Base-by-base conservation (phyloP, 2,888 invertebrate genomes). In the Gandaritis pyraliata region DNA sequence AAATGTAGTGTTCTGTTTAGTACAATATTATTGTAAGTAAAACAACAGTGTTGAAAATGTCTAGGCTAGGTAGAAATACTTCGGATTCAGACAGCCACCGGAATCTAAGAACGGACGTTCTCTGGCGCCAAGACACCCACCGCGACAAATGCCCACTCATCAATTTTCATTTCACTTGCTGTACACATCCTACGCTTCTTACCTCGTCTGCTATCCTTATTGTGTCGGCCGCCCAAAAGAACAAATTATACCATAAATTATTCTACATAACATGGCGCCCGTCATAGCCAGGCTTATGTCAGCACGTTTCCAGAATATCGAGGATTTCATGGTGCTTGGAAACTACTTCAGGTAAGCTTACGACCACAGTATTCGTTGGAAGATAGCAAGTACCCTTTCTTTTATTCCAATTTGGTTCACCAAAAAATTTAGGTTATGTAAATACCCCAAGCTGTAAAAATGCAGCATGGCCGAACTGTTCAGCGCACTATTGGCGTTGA, bases 181-280 rank as follows among this genome's bases (percentile, higher is more conserved):
- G 72, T 49, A 76, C 74, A 75, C 74, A 76, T 76, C 74, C 70
- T 72, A 68, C 71, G 66, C 71, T 72, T 78, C 74, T 73, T 80
- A 81, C 80, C 73, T 78, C 72, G 66, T 70, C 68, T 75, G 72
- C 76, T 75, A 79, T 78, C 76, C 73, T 77, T 77, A 76, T 74
- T 77, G 77, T 76, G 75, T 39, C 68, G 73, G 71, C 73, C 74
- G 71, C 73, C 74, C 70, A 75, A 72, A 72, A 73, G 71, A 81
- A 83, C 82, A 48, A 11, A 33, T 48, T 30, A 81, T 81, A 75
- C 76, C 76, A 84, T 84, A 77, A 82, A 75, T 84, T 82, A 82
- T 79, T 78, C 64, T 71, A 69, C 66, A 66, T 75, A 78, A 75
- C 72, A 74, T 71, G 30, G 30, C 33, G 15, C 33, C 46, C 58